Base-by-base conservation (phyloP, 2,888 invertebrate genomes). In the Dasysyrphus albostriatus region DNA sequence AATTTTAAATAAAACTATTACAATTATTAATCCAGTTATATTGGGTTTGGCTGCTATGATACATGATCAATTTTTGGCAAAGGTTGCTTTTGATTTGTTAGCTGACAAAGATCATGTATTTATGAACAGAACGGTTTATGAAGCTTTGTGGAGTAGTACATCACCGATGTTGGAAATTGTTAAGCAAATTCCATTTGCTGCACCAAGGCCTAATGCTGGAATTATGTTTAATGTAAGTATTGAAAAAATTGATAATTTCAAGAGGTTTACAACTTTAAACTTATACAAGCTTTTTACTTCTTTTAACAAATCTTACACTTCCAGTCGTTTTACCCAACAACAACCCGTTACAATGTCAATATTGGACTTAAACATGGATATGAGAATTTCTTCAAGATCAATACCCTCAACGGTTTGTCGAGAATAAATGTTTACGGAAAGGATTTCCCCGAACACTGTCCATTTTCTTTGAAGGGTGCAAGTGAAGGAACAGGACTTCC, bases 81-180 rank as follows among this genome's bases (percentile, higher is more conserved):
- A 88, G 24, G 12, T 82, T 4, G 63, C 74, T 16, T 88, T 87
- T 24, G 80, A 88, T 44, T 44, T 81, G 19, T 49, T 63, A 2
- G 74, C 78, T 7, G 12, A 70, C 3, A 65, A 70, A 19, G 88
- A 88, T 76, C 56, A 79, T 81, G 83, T 82, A 2, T 94, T 95
- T 80, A 89, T 94, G 0, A 92, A 93, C 74, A 93, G 92, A 29
- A 94, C 94, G 0, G 93, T 96, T 0, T 92, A 95, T 82, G 93
- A 96, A 67, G 95, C 94, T 88, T 90, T 96, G 10, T 96, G 95
- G 95, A 95, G 96, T 85, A 94, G 94, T 88, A 93, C 93, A 0
- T 95, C 96, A 88, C 94, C 95, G 0, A 92, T 96, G 6, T 89
- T 96, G 88, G 93, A 88, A 5, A 94, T 94, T 0, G 93, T 93